Evolutionary conservation across 2,113 vertebrate species (phyloP), one percentile per base, ranked within the genome.

Genomic region (Oriolus oriolus): DNA sequence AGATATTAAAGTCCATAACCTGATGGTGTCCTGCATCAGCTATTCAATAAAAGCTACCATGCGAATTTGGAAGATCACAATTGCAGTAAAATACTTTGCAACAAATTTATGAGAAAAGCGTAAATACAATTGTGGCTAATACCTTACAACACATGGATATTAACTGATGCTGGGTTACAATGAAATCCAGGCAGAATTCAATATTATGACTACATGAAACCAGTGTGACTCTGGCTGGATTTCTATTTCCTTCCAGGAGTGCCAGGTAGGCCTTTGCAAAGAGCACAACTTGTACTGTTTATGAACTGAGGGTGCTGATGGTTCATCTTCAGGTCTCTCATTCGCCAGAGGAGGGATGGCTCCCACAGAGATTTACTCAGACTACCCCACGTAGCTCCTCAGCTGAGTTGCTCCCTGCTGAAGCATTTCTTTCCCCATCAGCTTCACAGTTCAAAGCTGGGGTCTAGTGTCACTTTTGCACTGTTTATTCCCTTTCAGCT

Each of bases 51-150:
- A 97, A 95, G 19, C 49, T 45, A 35, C 35, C 22, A 52, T 69
- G 69, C 87, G 68, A 71, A 84, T 94, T 95, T 95, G 93, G 92
- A 95, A 95, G 65, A 94, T 90, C 54, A 65, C 49, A 74, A 77
- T 91, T 94, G 65, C 47, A 57, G 44, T 89, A 90, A 94, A 92
- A 95, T 79, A 74, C 52, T 57, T 97, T 73, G 89, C 81, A 96
- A 95, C 50, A 91, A 63, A 73, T 91, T 92, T 83, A 79, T 65
- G 42, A 92, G 50, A 70, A 73, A 69, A 79, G 24, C 33, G 7
- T 95, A 95, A 95, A 89, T 93, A 74, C 49, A 93, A 49, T 94
- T 94, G 86, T 57, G 30, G 84, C 63, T 91, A 85, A 87, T 60
- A 80, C 11, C 88, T 97, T 94, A 95, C 84, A 89, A 61, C 45